Evolutionary conservation across 1,140 invertebrate genomes (phyloP).

Genomic region (Calosoma granatense): DNA sequence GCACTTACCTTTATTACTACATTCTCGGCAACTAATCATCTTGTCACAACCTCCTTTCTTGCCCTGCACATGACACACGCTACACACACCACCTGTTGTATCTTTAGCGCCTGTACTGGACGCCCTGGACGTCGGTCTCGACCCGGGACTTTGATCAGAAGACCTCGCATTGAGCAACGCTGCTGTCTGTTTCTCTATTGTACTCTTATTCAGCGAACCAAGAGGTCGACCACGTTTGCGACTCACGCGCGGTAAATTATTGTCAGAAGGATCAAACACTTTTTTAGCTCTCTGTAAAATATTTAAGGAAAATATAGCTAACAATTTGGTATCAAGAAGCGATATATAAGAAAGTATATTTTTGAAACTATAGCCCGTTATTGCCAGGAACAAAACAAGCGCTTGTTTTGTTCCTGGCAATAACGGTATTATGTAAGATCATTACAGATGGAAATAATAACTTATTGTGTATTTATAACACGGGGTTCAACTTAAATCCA

Average conservation of each 20-base stretch:
- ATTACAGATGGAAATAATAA: conserved; percentile 9
- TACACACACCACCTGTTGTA: conserved; percentile 43
- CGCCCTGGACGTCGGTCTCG: conserved; percentile 28
- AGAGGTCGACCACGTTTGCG: conserved; percentile 51
- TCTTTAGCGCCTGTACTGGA: conserved; percentile 29
- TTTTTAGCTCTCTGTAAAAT: conserved; percentile 47
- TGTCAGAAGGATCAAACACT: conserved; percentile 71
- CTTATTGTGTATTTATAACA: no score
- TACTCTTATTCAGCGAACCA: conserved; percentile 45
- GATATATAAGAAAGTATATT: no score
- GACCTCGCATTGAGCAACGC: background rate
- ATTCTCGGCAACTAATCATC: conserved; percentile 66
- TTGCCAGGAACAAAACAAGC: no score
- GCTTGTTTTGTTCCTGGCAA: no score
- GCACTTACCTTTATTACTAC: conserved; percentile 63
- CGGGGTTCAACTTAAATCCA: no score
- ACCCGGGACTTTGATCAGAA: conserved; percentile 17
- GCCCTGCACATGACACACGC: conserved; percentile 44
- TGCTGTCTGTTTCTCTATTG: conserved; percentile 36
- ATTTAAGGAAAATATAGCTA: no score
- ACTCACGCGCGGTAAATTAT: conserved; percentile 46
- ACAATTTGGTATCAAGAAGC: no score
- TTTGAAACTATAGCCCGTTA: background rate
- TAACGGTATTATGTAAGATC: background rate
- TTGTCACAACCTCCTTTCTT: conserved; percentile 49